Evolutionary conservation across 2,113 vertebrate genomes (phyloP).

Genomic region (Arothron firmamentum): DNA sequence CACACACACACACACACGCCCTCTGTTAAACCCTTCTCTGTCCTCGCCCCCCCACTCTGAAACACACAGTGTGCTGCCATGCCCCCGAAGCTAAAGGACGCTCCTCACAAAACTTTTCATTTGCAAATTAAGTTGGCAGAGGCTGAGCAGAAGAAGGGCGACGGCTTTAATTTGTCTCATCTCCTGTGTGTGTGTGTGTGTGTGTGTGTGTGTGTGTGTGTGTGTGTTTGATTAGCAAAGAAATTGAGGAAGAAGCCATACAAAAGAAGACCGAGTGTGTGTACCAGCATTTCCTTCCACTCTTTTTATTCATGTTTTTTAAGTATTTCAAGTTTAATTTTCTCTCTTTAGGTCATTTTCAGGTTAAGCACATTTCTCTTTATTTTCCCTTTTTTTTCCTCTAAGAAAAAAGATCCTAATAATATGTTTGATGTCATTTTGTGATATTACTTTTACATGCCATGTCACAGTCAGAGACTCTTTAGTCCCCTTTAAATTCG

Average conservation of each 20-base stretch:
- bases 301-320: not conserved
- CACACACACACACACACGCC: slow-evolving; percentile 61
- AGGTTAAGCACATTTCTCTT: too few relatives aligned
- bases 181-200: slow-evolving; percentile 20
- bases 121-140: slow-evolving; percentile 80
- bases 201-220: slow-evolving; percentile 15
- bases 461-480: too few relatives aligned
- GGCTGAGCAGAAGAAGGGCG: slow-evolving; percentile 52
- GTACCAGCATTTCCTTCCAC: not conserved
- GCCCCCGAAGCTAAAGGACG: slow-evolving; percentile 68
- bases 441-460: too few relatives aligned
- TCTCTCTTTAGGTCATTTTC: not conserved
- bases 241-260: slow-evolving; percentile 18
- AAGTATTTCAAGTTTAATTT: not conserved
- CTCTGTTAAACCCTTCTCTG: slow-evolving; percentile 47
- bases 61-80: slow-evolving; percentile 63
- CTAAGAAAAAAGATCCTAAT: too few relatives aligned
- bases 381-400: too few relatives aligned
- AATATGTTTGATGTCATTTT: too few relatives aligned
- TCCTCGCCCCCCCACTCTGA: slow-evolving; percentile 33
- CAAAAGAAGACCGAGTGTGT: slow-evolving; percentile 12
- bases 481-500: not conserved
- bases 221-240: slow-evolving; percentile 16
- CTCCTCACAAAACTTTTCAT: slow-evolving; percentile 77
- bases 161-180: slow-evolving; percentile 52